These are phyloP conservation scores for Microcebus murinus DNA, from an alignment of 2,113 vertebrate genomes.

Conservation along the genomic window DNA sequence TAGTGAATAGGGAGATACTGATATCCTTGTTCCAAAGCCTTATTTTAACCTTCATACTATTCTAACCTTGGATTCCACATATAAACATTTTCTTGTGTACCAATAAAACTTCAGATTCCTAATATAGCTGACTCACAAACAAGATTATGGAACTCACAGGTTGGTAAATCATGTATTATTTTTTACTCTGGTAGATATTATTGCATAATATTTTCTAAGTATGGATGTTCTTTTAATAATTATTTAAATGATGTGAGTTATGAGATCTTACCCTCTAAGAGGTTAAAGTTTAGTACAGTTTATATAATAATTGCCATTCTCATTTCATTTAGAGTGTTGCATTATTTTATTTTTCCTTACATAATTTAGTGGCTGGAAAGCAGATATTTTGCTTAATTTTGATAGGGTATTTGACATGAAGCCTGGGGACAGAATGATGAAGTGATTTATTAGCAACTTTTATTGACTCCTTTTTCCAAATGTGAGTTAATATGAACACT, in stretches of 20 bases:
- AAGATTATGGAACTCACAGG: not conserved
- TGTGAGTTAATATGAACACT: conserved; percentile 71
- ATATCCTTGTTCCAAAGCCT: not conserved
- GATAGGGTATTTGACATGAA: conserved; percentile 44
- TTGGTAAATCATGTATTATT: not conserved
- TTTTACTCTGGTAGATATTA: not conserved
- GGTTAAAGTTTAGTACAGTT: not conserved
- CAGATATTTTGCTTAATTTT: conserved; percentile 56
- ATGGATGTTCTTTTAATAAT: not conserved
- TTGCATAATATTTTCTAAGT: conserved; percentile 22
- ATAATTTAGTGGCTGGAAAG: not conserved
- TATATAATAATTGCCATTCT: conserved; percentile 25
- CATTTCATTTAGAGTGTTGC: not conserved
- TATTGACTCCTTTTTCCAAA: conserved; percentile 68
- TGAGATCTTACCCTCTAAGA: not conserved
- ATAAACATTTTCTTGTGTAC: not conserved
- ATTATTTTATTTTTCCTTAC: not conserved
- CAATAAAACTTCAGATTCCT: not conserved
- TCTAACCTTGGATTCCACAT: not conserved
- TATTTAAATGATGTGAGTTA: not conserved
- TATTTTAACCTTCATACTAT: not conserved
- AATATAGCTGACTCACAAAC: not conserved
- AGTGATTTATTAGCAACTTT: conserved; percentile 62
- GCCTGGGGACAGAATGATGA: not conserved
- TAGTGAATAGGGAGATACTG: not conserved